These are phyloP conservation scores for Heliconius congener DNA, from an alignment of 1,140 invertebrate genomes.

Conservation along the genomic window DNA sequence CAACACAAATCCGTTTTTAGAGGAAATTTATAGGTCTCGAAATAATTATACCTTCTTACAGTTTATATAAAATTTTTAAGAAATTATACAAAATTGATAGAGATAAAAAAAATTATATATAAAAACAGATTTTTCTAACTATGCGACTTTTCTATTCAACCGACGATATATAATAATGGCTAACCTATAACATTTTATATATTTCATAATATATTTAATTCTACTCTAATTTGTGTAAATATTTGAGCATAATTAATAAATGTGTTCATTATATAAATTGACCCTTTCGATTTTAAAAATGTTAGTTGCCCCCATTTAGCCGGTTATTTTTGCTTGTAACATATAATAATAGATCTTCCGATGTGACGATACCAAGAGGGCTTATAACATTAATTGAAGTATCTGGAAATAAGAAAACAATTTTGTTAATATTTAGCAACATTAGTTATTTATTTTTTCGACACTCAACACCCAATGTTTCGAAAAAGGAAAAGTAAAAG, in stretches of 20 bases:
- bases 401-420: conserved; percentile 48
- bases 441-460: not conserved
- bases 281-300: not conserved
- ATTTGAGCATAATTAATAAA: conserved; percentile 14
- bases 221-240: conserved; percentile 15
- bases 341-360: conserved; percentile 52
- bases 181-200: conserved; percentile 1
- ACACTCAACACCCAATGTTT: too few relatives aligned
- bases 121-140: too few relatives aligned
- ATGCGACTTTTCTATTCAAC: too few relatives aligned
- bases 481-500: not conserved
- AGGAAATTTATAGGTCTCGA: too few relatives aligned
- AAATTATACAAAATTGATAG: too few relatives aligned
- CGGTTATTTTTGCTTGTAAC: conserved; percentile 45
- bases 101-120: too few relatives aligned
- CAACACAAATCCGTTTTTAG: too few relatives aligned
- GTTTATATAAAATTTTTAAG: too few relatives aligned
- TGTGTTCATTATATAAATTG: not conserved
- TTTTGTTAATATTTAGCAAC: not conserved
- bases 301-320: conserved; percentile 45
- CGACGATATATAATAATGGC: not conserved
- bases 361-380: conserved; percentile 59
- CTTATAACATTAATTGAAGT: conserved; percentile 34
- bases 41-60: too few relatives aligned
- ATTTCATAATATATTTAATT: not conserved